Evolutionary conservation across 2,797 vertebrate species (phyloP), one percentile per base, ranked within the genome.

Genomic region (Psittacula derbiana): DNA sequence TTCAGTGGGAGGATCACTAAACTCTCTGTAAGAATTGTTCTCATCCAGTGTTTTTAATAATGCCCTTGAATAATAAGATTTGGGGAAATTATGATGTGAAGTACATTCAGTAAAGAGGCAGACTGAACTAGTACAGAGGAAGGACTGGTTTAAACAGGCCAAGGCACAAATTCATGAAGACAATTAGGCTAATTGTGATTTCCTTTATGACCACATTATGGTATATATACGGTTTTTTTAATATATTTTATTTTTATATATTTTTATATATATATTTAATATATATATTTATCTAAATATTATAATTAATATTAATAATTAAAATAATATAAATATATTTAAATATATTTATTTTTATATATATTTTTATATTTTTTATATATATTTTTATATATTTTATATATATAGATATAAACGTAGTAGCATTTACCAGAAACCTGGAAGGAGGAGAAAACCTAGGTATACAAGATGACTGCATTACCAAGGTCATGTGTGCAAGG

Each of bases 11-110:
- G 25, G 8, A 49, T 71, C 44, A 91, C 33, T 78, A 80, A 93
- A 80, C 58, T 49, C 10, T 73, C 57, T 41, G 14, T 36, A 44
- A 61, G 50, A 27, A 72, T 20, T 83, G 7, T 28, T 86, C 49
- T 90, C 19, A 80, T 53, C 18, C 53, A 71, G 2, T 67, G 49
- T 55, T 88, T 95, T 89, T 58, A 94, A 62, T 79, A 84, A 88
- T 50, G 36, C 3, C 24, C 30, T 79, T 84, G 62, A 90, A 75
- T 19, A 84, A 43, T 15, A 80, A 76, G 31, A 64, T 70, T 61
- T 50, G 31, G 16, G 40, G 40, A 87, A 91, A 83, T 46, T 10
- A 74, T 0, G 0, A 83, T 44, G 31, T 46, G 60, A 88, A 28
- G 30, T 31, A 66, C 12, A 30, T 41, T 62, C 66, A 70, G 16